Percentiles rank a stretch among this genome's conserved stretches.
These are phyloP conservation scores for Heliconius hermathena DNA, from an alignment of 1,140 invertebrate genomes.

Conservation along the genomic window DNA sequence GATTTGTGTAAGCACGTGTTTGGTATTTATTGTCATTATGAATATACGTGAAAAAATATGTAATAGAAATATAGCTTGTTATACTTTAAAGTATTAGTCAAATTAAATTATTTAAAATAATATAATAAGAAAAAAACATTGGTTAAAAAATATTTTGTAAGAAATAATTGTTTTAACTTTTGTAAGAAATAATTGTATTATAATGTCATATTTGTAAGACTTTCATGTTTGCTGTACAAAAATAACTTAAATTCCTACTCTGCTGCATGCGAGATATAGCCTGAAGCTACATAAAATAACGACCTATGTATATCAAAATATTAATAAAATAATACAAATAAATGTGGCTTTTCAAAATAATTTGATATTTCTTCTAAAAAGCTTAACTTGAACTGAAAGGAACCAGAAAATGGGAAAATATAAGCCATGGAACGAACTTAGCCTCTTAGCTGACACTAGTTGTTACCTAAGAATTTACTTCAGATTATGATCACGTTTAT, in stretches of 20 bases:
- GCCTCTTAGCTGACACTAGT: constrained; percentile 13
- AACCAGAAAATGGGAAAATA: constrained; percentile 26
- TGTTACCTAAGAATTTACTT: not conserved
- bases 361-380: constrained; percentile 3
- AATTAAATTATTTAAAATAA: too few species aligned
- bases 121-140: too few species aligned
- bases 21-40: not conserved
- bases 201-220: too few species aligned
- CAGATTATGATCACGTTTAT: not conserved
- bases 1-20: not conserved
- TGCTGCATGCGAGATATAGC: too few species aligned
- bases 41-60: not conserved
- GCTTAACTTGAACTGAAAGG: constrained; percentile 12
- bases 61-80: too few species aligned
- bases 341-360: not conserved
- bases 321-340: not conserved
- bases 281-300: too few species aligned
- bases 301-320: not conserved
- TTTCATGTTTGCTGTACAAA: too few species aligned
- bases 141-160: too few species aligned
- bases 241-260: too few species aligned
- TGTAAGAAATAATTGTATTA: too few species aligned
- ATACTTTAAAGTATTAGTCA: too few species aligned
- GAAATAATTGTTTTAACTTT: too few species aligned
- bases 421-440: constrained; percentile 16